Base-by-base conservation (phyloP, 1,140 invertebrate genomes). In the Tetranychus urticae region DNA sequence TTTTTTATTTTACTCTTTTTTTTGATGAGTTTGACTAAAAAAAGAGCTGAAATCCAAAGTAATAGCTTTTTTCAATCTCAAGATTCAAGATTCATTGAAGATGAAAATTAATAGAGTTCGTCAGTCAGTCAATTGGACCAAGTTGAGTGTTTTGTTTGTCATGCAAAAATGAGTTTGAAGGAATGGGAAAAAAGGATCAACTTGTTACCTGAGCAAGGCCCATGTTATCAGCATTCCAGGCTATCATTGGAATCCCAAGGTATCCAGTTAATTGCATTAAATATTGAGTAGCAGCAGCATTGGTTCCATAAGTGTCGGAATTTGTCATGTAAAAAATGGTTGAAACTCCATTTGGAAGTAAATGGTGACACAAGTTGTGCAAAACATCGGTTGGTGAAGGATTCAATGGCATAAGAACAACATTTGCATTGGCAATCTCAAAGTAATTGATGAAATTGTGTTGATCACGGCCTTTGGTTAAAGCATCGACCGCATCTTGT, bases 221-320 rank as follows among this genome's bases (percentile, higher is more conserved):
- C 1, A 88, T 90, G 71, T 91, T 92, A 70, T 92, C 88, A 2
- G 87, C 86, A 71, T 92, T 92, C 88, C 88, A 92, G 1, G 86
- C 67, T 65, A 93, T 88, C 12, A 92, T 87, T 62, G 88, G 84
- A 61, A 88, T 85, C 33, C 84, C 82, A 14, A 82, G 69, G 72
- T 88, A 89, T 39, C 83, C 84, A 57, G 88, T 86, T 63, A 92
- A 74, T 74, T 92, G 87, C 52, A 92, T 78, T 70, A 93, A 88
- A 73, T 92, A 93, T 72, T 92, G 88, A 35, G 86, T 85, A 52
- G 87, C 88, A 61, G 87, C 88, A 54, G 88, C 90, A 71, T 85
- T 88, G 61, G 85, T 78, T 35, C 87, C 88, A 65, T 83, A 84
- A n/a, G 50, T 52, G 31, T 57, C 56, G 70, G 88, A 85, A 74